Conservation (phyloP, 2,113 vertebrate genomes). For the Micromys minutus region DNA sequence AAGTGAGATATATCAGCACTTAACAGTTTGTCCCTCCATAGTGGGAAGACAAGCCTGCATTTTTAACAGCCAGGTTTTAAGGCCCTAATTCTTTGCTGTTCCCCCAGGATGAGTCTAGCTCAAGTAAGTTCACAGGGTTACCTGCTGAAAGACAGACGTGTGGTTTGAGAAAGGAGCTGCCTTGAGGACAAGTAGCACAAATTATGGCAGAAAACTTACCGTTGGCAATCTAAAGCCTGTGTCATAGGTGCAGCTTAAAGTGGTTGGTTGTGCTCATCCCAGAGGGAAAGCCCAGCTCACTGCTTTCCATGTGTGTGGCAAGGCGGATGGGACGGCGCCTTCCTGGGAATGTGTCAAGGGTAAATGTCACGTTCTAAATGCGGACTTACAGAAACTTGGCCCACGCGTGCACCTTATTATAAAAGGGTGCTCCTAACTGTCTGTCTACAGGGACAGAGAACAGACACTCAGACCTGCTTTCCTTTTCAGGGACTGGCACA, state of each 20-base stretch:
- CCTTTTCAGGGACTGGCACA: conserved; percentile 93
- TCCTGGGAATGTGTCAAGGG: background rate
- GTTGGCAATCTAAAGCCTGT: background rate
- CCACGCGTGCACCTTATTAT: background rate
- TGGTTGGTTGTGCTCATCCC: background rate
- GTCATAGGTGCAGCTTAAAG: background rate
- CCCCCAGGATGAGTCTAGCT: conserved; percentile 17
- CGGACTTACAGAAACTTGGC: rapidly evolving
- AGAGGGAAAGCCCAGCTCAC: background rate
- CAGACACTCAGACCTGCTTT: conserved; percentile 45
- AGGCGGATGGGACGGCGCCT: background rate
- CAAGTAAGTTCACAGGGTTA: background rate
- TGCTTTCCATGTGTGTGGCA: background rate
- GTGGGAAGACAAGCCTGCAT: background rate
- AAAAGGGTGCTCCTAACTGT: background rate
- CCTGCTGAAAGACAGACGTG: background rate
- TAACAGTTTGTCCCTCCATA: background rate
- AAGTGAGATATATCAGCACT: background rate
- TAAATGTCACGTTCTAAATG: background rate
- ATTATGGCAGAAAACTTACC: conserved; percentile 1
- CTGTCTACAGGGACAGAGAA: background rate
- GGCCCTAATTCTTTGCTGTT: background rate
- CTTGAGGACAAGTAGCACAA: conserved; percentile 49
- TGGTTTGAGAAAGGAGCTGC: conserved; percentile 48
- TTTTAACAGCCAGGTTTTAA: background rate